Conservation (phyloP, 2,888 invertebrate genomes). For the Agrotis clavis region DNA sequence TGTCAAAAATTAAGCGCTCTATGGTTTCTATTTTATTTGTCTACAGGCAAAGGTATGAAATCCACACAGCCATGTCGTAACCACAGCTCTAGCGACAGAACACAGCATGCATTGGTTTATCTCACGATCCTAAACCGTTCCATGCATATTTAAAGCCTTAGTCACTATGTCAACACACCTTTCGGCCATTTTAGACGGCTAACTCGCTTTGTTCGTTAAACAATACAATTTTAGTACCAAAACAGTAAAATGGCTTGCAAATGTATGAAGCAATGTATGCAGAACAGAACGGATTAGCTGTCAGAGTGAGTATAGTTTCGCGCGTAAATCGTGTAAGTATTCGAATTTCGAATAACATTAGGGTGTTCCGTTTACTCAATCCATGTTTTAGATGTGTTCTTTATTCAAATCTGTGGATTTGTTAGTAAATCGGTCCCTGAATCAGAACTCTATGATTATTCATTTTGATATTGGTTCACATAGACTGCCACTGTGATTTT, state of each 20-base stretch:
- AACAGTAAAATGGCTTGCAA: slow-evolving; percentile 24
- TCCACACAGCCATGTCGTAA: slow-evolving; percentile 54
- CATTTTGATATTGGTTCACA: neutral
- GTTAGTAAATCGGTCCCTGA: neutral
- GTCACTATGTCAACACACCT: slow-evolving; percentile 63
- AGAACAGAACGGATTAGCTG: slow-evolving; percentile 9
- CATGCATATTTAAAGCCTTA: slow-evolving; percentile 58
- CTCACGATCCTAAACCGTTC: slow-evolving; percentile 58
- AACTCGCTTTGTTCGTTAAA: slow-evolving; percentile 24
- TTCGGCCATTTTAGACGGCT: slow-evolving; percentile 15
- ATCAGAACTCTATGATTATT: neutral
- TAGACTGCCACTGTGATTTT: neutral
- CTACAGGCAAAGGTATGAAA: slow-evolving; percentile 32
- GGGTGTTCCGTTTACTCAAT: slow-evolving; percentile 35
- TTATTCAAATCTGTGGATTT: slow-evolving; percentile 32
- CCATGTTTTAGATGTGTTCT: slow-evolving; percentile 17
- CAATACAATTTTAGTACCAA: slow-evolving; percentile 28
- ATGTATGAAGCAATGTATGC: slow-evolving; percentile 33
- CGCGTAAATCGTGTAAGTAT: slow-evolving; percentile 40
- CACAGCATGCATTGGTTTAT: slow-evolving; percentile 47
- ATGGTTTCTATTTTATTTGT: slow-evolving; percentile 10
- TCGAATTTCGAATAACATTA: slow-evolving; percentile 42
- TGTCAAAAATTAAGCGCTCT: neutral
- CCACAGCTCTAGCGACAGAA: slow-evolving; percentile 22
- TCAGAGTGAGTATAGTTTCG: slow-evolving; percentile 19